Base-by-base conservation (phyloP, 2,797 vertebrate genomes). In the Amblyraja radiata region DNA sequence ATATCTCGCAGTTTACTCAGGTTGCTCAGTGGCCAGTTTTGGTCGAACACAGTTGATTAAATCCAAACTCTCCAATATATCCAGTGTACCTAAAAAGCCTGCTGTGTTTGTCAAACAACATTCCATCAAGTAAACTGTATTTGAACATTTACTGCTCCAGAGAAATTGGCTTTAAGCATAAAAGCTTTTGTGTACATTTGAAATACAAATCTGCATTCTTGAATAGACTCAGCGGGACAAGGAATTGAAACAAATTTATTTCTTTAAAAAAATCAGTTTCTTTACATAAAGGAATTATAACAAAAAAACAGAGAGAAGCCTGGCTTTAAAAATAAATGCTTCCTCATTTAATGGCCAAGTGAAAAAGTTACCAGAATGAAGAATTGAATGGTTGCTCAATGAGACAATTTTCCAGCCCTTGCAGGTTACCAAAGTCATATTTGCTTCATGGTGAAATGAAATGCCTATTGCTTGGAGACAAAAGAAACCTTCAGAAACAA, bases 301-400 rank as follows among this genome's bases (percentile, higher is more conserved):
- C 54, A 84, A 86, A 86, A 58, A 58, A 58, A 61, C 46, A 86
- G 54, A 28, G 46, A 58, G n/a, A 86, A 86, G 13, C 0, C 25
- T 61, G 58, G 5, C 11, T 63, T 63, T n/a, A 61, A 63, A 28
- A 13, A 18, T 10, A 16, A 32, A 28, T n/a, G 14, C 32, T 68
- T 71, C n/a, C 16, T n/a, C 63, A 18, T 39, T 39, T 39, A 39
- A 36, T 90, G n/a, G 36, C 7, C 32, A 90, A 90, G 36, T 68
- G 63, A 71, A 90, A 61, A 61, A 68, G 63, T 71, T 90, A 90
- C n/a, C 46, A 90, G n/a, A 32, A 90, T 68, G 63, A 65, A 71
- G n/a, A 28, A 71, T 90, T 90, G 65, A 71, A 39, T 39, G 18
- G 63, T 90, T 90, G 13, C 39, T 25, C 54, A 61, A 63, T 39